Conservation (phyloP, 2,888 invertebrate genomes). For the Mimas tiliae region DNA sequence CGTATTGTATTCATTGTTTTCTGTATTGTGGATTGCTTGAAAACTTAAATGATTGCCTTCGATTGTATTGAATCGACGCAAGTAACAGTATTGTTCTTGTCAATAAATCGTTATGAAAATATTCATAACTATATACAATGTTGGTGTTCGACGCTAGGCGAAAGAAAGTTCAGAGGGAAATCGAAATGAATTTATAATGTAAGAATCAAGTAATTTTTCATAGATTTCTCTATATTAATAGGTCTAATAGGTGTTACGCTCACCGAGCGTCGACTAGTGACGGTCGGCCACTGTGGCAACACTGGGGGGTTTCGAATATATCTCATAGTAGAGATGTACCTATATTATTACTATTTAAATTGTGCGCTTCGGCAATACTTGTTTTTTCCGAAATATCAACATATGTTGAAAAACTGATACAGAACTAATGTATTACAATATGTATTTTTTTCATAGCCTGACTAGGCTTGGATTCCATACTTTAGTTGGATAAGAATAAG, state of each 20-base stretch:
- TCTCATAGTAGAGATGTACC: too few species aligned
- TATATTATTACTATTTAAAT: too few species aligned
- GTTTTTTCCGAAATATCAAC: too few species aligned
- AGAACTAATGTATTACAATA: background rate
- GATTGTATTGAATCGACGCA: background rate
- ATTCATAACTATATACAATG: background rate
- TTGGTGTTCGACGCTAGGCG: constrained; percentile 8
- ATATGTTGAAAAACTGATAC: too few species aligned
- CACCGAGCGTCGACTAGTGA: constrained; percentile 25
- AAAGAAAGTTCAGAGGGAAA: constrained; percentile 9
- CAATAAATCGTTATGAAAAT: background rate
- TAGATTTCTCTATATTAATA: background rate
- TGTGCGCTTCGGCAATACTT: too few species aligned
- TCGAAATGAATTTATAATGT: constrained; percentile 22
- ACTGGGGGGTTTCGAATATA: background rate
- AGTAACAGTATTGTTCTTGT: background rate
- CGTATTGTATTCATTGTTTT: constrained; percentile 5
- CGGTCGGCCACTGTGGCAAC: constrained; percentile 4
- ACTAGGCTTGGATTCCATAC: too few species aligned
- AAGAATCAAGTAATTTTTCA: constrained; percentile 1
- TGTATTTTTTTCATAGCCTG: background rate
- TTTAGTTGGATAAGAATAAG: too few species aligned
- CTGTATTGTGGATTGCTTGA: background rate
- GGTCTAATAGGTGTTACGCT: background rate
- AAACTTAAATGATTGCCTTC: background rate